Conservation (phyloP, 2,888 invertebrate species). For the Disparrhopalites patrizii region DNA sequence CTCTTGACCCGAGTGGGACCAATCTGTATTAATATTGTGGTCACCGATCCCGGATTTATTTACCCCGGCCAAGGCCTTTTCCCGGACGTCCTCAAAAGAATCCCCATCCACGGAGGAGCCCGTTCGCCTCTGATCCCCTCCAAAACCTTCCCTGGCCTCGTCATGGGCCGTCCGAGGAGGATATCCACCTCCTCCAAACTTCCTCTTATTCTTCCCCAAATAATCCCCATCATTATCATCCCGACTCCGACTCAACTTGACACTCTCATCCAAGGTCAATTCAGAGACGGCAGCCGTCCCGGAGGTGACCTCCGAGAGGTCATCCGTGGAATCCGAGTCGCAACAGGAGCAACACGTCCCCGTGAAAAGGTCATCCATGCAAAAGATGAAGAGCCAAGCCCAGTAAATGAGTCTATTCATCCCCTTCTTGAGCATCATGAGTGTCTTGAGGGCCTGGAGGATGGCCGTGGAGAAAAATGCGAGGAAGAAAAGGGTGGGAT, state of each 20-base stretch:
- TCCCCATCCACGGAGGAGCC: neutral
- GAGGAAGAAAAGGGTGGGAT: neutral
- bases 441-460: conserved; percentile 11
- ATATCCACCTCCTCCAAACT: neutral
- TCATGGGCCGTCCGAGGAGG: neutral
- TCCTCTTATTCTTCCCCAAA: too few species aligned
- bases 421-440: conserved; percentile 20
- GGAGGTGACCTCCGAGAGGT: neutral
- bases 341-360: neutral
- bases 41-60: neutral
- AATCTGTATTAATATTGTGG: neutral
- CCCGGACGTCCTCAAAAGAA: neutral
- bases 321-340: neutral
- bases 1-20: too few species aligned
- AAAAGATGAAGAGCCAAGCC: conserved; percentile 17
- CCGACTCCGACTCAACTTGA: neutral
- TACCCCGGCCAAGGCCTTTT: neutral
- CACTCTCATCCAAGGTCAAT: neutral
- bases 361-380: neutral
- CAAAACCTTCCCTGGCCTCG: neutral
- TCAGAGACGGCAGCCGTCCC: neutral
- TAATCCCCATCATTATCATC: neutral
- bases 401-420: neutral
- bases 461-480: conserved; percentile 9
- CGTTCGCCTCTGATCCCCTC: neutral